phyloP scores from a whole-genome alignment of 2,113 vertebrate species.

The Spea bombifrons region DNA sequence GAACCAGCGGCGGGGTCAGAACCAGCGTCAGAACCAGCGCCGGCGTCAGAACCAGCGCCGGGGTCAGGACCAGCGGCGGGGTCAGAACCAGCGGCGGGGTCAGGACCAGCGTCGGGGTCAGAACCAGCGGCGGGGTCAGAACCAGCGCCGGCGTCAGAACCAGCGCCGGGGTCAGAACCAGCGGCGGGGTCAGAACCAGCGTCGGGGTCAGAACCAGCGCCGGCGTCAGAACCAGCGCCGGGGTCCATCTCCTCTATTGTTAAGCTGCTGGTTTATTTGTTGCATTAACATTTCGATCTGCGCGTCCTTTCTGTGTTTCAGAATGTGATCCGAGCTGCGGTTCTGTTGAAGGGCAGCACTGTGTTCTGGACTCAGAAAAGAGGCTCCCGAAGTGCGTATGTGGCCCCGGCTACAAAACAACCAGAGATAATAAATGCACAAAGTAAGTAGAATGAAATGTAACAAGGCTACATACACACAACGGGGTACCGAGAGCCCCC shows the following conservation, averaged over 20 bases:
- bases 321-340: slow-evolving; percentile 37
- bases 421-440: rapidly evolving
- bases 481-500: too few species aligned
- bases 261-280: background rate
- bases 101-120: background rate
- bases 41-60: too few species aligned
- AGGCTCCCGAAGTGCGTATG: background rate
- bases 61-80: background rate
- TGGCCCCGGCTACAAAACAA: rapidly evolving
- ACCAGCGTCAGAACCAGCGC: too few species aligned
- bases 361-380: rapidly evolving
- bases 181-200: too few species aligned
- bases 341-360: rapidly evolving
- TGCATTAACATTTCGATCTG: too few species aligned
- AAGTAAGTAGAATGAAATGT: slow-evolving; percentile 48
- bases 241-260: too few species aligned
- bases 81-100: background rate
- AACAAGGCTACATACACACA: background rate
- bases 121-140: too few species aligned
- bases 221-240: too few species aligned
- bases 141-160: too few species aligned
- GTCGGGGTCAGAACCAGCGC: too few species aligned
- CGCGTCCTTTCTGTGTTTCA: slow-evolving; percentile 33
- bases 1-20: too few species aligned
- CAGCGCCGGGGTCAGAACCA: too few species aligned